These are phyloP conservation scores for Leguminivora glycinivorella DNA, from an alignment of 1,140 invertebrate species.

Conservation along the genomic window DNA sequence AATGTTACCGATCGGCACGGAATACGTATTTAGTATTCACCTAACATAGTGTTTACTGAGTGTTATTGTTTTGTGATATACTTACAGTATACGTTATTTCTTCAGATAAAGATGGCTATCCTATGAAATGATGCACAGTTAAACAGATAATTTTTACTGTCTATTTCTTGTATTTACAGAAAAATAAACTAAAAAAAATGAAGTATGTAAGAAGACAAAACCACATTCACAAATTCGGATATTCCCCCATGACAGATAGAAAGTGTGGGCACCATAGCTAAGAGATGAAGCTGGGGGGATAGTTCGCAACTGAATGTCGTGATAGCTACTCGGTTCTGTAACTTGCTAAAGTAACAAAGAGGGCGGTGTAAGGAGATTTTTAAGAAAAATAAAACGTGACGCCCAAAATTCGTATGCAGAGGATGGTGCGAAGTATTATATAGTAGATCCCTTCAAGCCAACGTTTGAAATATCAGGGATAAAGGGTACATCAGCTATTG, in stretches of 20 bases:
- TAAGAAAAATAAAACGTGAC: conserved; percentile 39
- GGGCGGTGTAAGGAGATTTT: conserved; percentile 34
- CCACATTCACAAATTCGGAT: conserved; percentile 33
- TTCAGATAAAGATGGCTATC: conserved; percentile 82
- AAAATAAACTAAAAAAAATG: conserved; percentile 58
- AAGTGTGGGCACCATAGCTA: conserved; percentile 24
- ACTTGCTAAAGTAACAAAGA: conserved; percentile 23
- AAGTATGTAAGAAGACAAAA: conserved; percentile 45
- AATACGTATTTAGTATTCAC: conserved; percentile 65
- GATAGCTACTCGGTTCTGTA: conserved; percentile 17
- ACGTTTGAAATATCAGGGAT: conserved; percentile 55
- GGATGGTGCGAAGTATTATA: conserved; percentile 38
- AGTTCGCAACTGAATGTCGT: conserved; percentile 17
- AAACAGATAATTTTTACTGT: conserved; percentile 83
- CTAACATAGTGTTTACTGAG: conserved; percentile 76
- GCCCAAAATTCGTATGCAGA: conserved; percentile 38
- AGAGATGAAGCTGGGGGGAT: conserved; percentile 29
- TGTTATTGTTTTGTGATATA: conserved; percentile 80
- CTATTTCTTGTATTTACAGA: conserved; percentile 77
- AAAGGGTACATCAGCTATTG: conserved; percentile 51
- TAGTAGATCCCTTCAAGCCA: conserved; percentile 35
- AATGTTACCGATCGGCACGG: conserved; percentile 60
- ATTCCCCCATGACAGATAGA: conserved; percentile 22
- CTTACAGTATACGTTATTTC: conserved; percentile 81
- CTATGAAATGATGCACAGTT: conserved; percentile 84